phyloP scores from a whole-genome alignment of 2,888 invertebrate genomes.

The Eristalinus sepulchralis region DNA sequence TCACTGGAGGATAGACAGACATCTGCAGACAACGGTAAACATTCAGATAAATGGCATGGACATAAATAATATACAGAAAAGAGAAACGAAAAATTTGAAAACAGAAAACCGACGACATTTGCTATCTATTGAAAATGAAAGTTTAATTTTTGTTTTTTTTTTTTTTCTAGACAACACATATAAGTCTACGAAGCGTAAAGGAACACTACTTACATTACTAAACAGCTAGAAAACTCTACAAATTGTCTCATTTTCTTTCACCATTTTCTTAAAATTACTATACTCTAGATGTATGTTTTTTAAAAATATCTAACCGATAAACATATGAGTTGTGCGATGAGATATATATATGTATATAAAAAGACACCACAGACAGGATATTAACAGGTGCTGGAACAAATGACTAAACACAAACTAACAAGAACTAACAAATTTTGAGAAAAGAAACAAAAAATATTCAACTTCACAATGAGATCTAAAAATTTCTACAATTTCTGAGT shows the following conservation, averaged over 20 bases:
- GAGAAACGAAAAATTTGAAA: neutral
- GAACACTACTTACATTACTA: constrained; percentile 68
- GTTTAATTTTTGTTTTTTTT: constrained; percentile 12
- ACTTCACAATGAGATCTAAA: constrained; percentile 29
- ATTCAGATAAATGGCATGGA: constrained; percentile 67
- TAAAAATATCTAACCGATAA: constrained; percentile 34
- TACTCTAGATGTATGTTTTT: constrained; percentile 5
- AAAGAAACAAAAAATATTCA: neutral
- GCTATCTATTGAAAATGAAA: constrained; percentile 62
- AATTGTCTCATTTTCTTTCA: constrained; percentile 3
- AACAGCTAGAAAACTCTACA: constrained; percentile 43
- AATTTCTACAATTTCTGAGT: neutral
- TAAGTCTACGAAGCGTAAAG: constrained; percentile 72
- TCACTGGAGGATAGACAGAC: constrained; percentile 58
- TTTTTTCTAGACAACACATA: constrained; percentile 59
- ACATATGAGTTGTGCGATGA: constrained; percentile 50
- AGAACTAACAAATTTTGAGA: neutral
- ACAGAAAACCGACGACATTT: constrained; percentile 39
- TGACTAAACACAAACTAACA: neutral
- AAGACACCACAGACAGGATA: constrained; percentile 50
- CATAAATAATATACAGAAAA: constrained; percentile 42
- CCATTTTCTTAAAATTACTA: constrained; percentile 47
- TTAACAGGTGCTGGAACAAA: constrained; percentile 40
- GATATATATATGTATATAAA: constrained; percentile 12
- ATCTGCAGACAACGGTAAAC: constrained; percentile 59